Base-by-base conservation (phyloP, 2,797 vertebrate species). In the Thripadectes ignobilis region DNA sequence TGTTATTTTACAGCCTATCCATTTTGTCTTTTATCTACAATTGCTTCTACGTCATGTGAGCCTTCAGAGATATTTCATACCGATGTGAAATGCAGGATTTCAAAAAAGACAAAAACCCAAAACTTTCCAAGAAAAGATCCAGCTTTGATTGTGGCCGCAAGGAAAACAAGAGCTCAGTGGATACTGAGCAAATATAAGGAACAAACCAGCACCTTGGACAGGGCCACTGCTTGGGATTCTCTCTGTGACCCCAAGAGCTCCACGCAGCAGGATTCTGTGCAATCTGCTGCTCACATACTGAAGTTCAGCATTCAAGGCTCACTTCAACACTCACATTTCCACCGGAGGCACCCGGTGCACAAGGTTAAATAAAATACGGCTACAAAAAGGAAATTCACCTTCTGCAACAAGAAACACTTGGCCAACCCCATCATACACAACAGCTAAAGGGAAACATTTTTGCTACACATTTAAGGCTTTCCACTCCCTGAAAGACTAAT, bases 21-120 rank as follows among this genome's bases (percentile, higher is more conserved):
- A 51, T 94, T 93, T 78, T 82, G 20, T 49, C 52, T 72, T 95
- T 73, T 94, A 83, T 96, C 95, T 92, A 10, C 0, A 0, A 49
- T 75, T 55, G 21, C 41, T 22, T 81, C 49, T 17, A 4, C 38
- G 24, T 57, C 61, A 46, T 46, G 11, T 34, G 45, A 92, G 55
- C 51, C 54, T 89, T 77, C 85, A 90, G 75, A 89, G 75, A 89
- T 32, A 72, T 83, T 89, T 85, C 82, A 82, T 72, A 79, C 26
- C 62, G 45, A 86, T 29, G 24, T 58, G 84, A 94, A 93, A 41
- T 68, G 23, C 9, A 49, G 54, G n/a, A 45, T 38, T 84, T 62
- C 11, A 12, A 15, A 38, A 71, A 54, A 57, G 34, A 62, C 48
- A 59, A 9, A 9, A 36, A 2, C 22, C 16, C 19, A 38, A 38